These are phyloP conservation scores for Danionella cerebrum DNA, from an alignment of 2,113 vertebrate genomes.

Conservation along the genomic window DNA sequence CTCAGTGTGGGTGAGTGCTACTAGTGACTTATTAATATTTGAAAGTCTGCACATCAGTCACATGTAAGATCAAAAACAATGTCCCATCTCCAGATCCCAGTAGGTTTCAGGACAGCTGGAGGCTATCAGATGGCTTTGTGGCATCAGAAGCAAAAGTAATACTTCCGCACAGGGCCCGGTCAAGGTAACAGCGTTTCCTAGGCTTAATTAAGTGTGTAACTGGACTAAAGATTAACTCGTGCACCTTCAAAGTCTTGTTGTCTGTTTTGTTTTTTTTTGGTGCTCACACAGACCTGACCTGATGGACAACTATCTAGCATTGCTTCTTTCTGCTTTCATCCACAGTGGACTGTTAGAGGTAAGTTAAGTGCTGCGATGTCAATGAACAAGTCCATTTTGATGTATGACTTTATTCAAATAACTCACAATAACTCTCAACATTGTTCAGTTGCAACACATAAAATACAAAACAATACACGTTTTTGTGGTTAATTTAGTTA, in stretches of 20 bases:
- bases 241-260: not conserved
- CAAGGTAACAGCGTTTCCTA: conserved; percentile 67
- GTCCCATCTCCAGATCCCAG: conserved; percentile 72
- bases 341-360: conserved; percentile 90
- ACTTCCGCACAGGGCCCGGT: conserved; percentile 89
- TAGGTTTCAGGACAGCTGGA: conserved; percentile 93
- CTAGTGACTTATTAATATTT: not conserved
- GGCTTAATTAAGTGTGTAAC: not conserved
- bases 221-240: not conserved
- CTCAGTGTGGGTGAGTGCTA: conserved; percentile 84
- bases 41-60: not conserved
- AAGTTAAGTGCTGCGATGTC: not conserved
- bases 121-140: conserved; percentile 93
- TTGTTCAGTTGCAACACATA: too few relatives aligned
- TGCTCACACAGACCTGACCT: conserved; percentile 86
- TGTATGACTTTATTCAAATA: too few relatives aligned
- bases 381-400: too few relatives aligned
- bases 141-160: conserved; percentile 94
- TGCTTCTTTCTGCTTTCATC: conserved; percentile 93
- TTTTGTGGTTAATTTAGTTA: too few relatives aligned
- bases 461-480: too few relatives aligned
- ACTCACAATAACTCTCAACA: too few relatives aligned
- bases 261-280: conserved; percentile 23
- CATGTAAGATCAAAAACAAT: not conserved
- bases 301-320: conserved; percentile 96